These are phyloP conservation scores for Corythornis madagascariensis DNA, from an alignment of 2,113 vertebrate genomes.

Conservation along the genomic window DNA sequence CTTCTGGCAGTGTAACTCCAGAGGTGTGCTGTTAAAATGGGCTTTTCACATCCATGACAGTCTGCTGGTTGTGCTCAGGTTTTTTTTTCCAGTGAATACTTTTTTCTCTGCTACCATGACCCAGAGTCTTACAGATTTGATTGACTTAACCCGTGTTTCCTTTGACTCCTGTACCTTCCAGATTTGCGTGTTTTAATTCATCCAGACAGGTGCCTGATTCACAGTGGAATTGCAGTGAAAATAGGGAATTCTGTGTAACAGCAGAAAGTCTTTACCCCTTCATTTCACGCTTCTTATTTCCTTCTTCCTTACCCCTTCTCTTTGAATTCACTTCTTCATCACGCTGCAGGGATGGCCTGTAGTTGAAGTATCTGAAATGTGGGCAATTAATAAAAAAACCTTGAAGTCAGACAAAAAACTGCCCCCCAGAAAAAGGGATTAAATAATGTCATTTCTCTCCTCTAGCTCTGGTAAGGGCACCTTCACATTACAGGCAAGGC, in stretches of 20 bases:
- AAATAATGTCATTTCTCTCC: background rate
- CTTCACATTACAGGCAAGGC: background rate
- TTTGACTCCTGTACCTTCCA: background rate
- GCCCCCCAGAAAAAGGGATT: background rate
- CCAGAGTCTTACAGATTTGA: background rate
- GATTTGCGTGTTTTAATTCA: background rate
- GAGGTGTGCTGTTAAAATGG: background rate
- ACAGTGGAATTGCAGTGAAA: background rate
- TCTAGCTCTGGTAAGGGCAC: background rate
- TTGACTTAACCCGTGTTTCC: background rate
- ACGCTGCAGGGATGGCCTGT: background rate
- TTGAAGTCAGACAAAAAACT: background rate
- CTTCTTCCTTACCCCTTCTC: background rate
- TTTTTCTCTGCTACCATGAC: background rate
- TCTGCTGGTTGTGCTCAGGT: background rate
- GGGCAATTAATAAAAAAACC: background rate
- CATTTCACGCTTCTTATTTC: background rate
- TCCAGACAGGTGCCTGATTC: background rate
- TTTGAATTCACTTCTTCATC: background rate
- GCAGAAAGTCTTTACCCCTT: background rate
- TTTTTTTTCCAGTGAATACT: background rate
- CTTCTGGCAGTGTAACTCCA: background rate
- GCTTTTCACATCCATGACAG: background rate
- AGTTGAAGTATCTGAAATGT: background rate
- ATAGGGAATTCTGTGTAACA: too few relatives aligned